A percentile compares a stretch with the other conserved stretches of the same genome.
Conservation (phyloP, 1,140 invertebrate genomes). For the Drosophila mauritiana region DNA sequence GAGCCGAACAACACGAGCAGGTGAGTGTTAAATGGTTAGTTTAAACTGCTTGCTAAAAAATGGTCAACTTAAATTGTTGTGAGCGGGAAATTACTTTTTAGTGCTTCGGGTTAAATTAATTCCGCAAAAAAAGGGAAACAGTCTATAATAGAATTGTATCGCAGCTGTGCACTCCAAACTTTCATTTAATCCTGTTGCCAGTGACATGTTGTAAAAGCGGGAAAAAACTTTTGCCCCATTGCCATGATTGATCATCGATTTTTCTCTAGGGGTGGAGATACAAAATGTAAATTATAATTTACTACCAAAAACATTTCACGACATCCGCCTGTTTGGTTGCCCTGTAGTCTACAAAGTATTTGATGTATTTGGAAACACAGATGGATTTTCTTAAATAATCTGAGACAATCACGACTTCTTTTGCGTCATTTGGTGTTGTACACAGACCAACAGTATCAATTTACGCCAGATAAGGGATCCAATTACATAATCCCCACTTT, state of each 20-base stretch:
- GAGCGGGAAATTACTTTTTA: background rate
- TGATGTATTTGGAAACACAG: too few relatives aligned
- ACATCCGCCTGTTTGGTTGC: too few relatives aligned
- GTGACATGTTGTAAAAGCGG: background rate
- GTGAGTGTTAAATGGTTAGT: slow-evolving; percentile 39
- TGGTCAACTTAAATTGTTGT: too few relatives aligned
- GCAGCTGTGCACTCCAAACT: background rate
- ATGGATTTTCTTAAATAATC: background rate
- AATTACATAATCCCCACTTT: slow-evolving; percentile 14
- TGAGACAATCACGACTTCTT: background rate
- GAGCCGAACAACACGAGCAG: slow-evolving; percentile 76
- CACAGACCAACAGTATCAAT: background rate
- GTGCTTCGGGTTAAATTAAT: background rate
- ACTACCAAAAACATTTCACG: too few relatives aligned
- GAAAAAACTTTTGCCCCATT: background rate
- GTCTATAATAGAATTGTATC: background rate
- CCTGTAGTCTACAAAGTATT: too few relatives aligned
- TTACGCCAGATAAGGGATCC: slow-evolving; percentile 17
- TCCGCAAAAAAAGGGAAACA: background rate
- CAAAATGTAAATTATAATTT: background rate
- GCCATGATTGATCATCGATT: background rate
- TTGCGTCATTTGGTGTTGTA: too few relatives aligned
- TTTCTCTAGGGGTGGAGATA: background rate
- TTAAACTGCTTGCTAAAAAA: background rate
- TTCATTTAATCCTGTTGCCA: background rate